A percentile compares a stretch with the other conserved stretches of the same genome.
Conservation (phyloP, 2,888 invertebrate species). For the Erebia epiphron region DNA sequence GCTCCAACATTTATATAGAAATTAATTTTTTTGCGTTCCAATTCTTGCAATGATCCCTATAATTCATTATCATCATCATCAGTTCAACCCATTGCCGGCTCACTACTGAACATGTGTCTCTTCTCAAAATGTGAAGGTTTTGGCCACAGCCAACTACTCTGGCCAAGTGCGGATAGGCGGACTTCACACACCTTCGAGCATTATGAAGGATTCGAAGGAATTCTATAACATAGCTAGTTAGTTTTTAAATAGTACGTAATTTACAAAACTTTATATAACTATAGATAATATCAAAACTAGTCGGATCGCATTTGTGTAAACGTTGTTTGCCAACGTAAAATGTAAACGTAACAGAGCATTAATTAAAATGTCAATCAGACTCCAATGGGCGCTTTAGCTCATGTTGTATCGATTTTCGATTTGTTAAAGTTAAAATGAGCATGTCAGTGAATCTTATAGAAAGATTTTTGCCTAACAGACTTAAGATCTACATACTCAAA, state of each 20-base stretch:
- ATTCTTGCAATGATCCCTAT: too few species aligned
- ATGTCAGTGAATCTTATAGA: not conserved
- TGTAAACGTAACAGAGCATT: slow-evolving; percentile 32
- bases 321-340: slow-evolving; percentile 18
- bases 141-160: too few species aligned
- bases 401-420: slow-evolving; percentile 35
- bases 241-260: not conserved
- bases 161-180: too few species aligned
- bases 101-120: too few species aligned
- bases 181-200: too few species aligned
- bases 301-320: slow-evolving; percentile 1
- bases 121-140: too few species aligned
- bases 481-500: too few species aligned
- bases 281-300: not conserved
- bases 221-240: not conserved
- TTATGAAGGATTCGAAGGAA: not conserved
- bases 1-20: not conserved
- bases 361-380: slow-evolving; percentile 43
- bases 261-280: not conserved
- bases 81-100: not conserved
- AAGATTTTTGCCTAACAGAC: not conserved
- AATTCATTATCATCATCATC: not conserved
- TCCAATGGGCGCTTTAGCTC: slow-evolving; percentile 32
- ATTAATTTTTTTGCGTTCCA: too few species aligned
- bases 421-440: slow-evolving; percentile 19